phyloP scores from a whole-genome alignment of 2,113 vertebrate species.

The Aleadryas rufinucha region DNA sequence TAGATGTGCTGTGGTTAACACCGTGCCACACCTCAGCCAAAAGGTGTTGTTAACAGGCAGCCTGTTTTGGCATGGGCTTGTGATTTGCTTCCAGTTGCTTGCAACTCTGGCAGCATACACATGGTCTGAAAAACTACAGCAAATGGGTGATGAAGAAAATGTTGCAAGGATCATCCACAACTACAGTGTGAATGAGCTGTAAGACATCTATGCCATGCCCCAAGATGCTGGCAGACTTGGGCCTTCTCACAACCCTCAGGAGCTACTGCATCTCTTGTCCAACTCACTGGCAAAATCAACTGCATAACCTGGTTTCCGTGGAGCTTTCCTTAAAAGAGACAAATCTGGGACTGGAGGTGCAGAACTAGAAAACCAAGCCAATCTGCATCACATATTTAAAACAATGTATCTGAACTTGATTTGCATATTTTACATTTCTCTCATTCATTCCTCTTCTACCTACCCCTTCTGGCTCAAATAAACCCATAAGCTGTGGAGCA shows the following conservation, averaged over 20 bases:
- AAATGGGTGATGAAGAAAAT: not conserved
- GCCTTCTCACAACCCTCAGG: not conserved
- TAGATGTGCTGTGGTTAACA: not conserved
- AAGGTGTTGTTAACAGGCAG: not conserved
- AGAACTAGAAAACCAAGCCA: not conserved
- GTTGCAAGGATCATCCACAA: not conserved
- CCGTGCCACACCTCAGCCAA: not conserved
- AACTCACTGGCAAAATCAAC: not conserved
- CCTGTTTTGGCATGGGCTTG: not conserved
- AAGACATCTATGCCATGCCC: not conserved
- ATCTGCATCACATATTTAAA: not conserved
- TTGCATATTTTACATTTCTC: not conserved
- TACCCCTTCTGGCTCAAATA: not conserved
- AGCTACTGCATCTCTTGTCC: not conserved
- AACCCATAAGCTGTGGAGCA: not conserved
- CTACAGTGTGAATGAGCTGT: not conserved
- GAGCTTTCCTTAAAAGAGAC: not conserved
- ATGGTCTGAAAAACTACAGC: not conserved
- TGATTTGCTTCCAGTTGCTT: not conserved
- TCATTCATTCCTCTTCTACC: not conserved
- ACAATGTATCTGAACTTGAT: not conserved
- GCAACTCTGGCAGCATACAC: not conserved
- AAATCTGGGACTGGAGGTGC: not conserved
- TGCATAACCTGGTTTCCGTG: not conserved
- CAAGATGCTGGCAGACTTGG: not conserved